Conservation (phyloP, 1,140 invertebrate genomes). For the Cydia pomonella region DNA sequence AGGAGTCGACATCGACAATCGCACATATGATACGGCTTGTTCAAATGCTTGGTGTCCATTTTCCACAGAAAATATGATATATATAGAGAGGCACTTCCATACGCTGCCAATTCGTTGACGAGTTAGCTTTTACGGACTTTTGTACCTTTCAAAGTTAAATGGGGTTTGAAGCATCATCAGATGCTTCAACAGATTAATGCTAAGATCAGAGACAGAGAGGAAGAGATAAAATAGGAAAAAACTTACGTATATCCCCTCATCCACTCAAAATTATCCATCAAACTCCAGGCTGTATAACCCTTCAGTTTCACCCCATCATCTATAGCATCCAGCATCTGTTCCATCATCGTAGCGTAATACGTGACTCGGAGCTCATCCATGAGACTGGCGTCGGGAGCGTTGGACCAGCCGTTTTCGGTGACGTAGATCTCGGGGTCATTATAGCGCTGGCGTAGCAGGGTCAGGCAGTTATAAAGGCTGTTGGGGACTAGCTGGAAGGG, state of each 20-base stretch:
- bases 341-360: conserved; percentile 45
- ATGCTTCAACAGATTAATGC: too few species aligned
- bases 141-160: too few species aligned
- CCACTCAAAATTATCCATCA: conserved; percentile 87
- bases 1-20: too few species aligned
- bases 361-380: conserved; percentile 66
- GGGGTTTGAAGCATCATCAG: too few species aligned
- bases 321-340: conserved; percentile 85
- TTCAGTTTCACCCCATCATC: conserved; percentile 84
- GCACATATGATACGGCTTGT: too few species aligned
- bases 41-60: too few species aligned
- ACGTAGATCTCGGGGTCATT: conserved; percentile 73
- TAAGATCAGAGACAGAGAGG: too few species aligned
- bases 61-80: too few species aligned
- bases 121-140: too few species aligned
- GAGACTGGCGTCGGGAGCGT: conserved; percentile 65
- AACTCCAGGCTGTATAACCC: conserved; percentile 84
- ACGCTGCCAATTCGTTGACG: too few species aligned
- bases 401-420: conserved; percentile 82
- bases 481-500: conserved; percentile 50
- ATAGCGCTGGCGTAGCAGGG: conserved; percentile 75
- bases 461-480: conserved; percentile 70
- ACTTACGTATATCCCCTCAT: conserved; percentile 81
- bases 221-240: conserved; percentile 34
- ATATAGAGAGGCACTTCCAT: too few species aligned